Conservation (phyloP, 1,140 invertebrate species). For the Camponotus pennsylvanicus region DNA sequence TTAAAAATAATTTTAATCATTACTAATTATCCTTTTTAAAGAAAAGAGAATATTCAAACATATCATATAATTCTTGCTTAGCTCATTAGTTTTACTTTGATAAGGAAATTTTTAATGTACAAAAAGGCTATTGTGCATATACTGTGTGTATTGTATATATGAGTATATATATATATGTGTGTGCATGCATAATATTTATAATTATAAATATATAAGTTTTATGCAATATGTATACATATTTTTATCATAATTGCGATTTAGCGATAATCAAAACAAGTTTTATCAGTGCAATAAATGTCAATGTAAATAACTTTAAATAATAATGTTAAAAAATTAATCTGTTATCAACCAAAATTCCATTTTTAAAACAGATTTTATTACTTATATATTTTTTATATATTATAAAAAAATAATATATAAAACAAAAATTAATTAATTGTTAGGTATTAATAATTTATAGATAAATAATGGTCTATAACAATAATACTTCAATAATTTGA, state of each 20-base stretch:
- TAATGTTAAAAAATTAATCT: conserved; percentile 4
- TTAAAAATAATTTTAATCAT: conserved; percentile 13
- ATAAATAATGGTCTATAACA: background rate
- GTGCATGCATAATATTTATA: conserved; percentile 7
- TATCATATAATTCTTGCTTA: background rate
- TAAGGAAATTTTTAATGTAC: conserved; percentile 40
- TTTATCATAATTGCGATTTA: conserved; percentile 28
- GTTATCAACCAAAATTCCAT: conserved; percentile 11
- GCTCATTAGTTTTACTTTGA: conserved; percentile 15
- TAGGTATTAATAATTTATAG: background rate
- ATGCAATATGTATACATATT: conserved; percentile 19
- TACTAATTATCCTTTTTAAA: background rate
- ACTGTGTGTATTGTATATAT: conserved; percentile 10
- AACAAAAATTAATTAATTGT: conserved; percentile 6
- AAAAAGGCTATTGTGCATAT: conserved; percentile 67
- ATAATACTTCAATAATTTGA: background rate
- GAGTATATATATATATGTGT: background rate
- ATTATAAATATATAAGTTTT: conserved; percentile 18
- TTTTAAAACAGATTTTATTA: background rate
- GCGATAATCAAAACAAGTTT: conserved; percentile 42
- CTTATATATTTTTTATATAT: conserved; percentile 8
- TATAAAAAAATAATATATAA: background rate
- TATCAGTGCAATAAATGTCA: conserved; percentile 13
- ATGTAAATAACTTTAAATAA: conserved; percentile 49
- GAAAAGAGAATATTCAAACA: conserved; percentile 21